phyloP scores from a whole-genome alignment of 2,888 invertebrate genomes.

The Melanargia galathea region DNA sequence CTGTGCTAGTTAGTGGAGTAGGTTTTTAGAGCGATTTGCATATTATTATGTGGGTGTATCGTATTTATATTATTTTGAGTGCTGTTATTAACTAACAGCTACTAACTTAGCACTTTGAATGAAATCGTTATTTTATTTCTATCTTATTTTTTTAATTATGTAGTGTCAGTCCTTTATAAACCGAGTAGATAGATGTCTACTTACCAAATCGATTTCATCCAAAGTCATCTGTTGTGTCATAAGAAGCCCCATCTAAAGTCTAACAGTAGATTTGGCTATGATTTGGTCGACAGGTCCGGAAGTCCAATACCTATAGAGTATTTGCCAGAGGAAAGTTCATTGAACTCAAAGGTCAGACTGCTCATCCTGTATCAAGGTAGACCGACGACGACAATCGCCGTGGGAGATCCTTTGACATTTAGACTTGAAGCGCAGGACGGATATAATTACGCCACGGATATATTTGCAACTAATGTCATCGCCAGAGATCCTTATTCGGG shows the following conservation, averaged over 20 bases:
- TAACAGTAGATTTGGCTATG: constrained; percentile 76
- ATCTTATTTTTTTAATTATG: background rate
- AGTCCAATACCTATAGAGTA: constrained; percentile 96
- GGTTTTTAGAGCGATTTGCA: constrained; percentile 19
- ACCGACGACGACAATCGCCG: constrained; percentile 96
- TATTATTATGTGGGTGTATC: constrained; percentile 35
- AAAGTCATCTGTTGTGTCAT: constrained; percentile 55
- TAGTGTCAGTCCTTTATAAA: background rate
- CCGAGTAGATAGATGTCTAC: background rate
- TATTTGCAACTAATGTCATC: constrained; percentile 96
- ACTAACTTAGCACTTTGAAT: constrained; percentile 79
- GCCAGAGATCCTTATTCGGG: constrained; percentile 96
- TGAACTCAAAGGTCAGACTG: constrained; percentile 93
- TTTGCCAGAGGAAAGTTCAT: constrained; percentile 93
- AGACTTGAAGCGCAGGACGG: constrained; percentile 94
- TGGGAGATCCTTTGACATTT: constrained; percentile 95
- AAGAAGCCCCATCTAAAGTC: constrained; percentile 51
- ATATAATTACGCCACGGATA: constrained; percentile 93
- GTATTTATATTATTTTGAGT: constrained; percentile 57
- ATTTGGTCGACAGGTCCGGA: constrained; percentile 87
- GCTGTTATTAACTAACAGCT: constrained; percentile 81
- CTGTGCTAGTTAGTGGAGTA: constrained; percentile 29
- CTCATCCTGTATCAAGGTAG: constrained; percentile 94
- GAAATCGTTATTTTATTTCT: constrained; percentile 47
- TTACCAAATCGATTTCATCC: constrained; percentile 55